Evolutionary conservation across 2,797 vertebrate species (phyloP).

Genomic region (Hydrophis major): DNA sequence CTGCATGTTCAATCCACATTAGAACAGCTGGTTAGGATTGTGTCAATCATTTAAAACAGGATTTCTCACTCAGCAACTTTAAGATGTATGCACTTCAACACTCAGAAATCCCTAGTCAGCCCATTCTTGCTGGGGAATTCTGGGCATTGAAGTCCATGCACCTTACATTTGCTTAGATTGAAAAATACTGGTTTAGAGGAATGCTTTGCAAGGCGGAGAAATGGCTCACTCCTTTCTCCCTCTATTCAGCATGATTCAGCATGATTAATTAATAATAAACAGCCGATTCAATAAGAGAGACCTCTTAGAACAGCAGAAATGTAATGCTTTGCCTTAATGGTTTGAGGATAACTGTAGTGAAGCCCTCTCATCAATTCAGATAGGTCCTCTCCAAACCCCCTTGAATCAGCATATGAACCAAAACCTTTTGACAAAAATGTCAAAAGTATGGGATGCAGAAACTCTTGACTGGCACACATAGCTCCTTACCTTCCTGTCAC

Average conservation of each 20-base stretch:
- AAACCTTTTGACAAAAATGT: not conserved
- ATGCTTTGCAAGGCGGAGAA: not conserved
- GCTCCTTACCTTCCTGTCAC: not conserved
- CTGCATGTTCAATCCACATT: not conserved
- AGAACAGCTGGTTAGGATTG: not conserved
- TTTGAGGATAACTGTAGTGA: not conserved
- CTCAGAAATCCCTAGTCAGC: not conserved
- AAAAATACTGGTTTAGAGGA: not conserved
- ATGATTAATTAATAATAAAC: not conserved
- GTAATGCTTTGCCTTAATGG: not conserved
- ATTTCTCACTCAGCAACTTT: not conserved
- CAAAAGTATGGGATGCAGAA: not conserved
- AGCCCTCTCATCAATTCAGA: not conserved
- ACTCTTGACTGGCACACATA: not conserved
- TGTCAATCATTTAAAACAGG: not conserved
- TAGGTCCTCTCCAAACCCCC: not conserved
- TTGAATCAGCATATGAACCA: not conserved
- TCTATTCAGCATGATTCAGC: not conserved
- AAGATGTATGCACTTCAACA: not conserved
- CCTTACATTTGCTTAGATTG: not conserved
- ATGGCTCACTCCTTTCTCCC: not conserved
- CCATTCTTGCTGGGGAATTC: not conserved
- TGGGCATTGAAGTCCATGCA: not conserved
- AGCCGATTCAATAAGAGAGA: not conserved
- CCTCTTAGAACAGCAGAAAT: not conserved